Percentiles rank a stretch among this genome's conserved stretches.
Evolutionary conservation across 2,113 vertebrate genomes (phyloP).

Genomic region (Macquaria australasica): DNA sequence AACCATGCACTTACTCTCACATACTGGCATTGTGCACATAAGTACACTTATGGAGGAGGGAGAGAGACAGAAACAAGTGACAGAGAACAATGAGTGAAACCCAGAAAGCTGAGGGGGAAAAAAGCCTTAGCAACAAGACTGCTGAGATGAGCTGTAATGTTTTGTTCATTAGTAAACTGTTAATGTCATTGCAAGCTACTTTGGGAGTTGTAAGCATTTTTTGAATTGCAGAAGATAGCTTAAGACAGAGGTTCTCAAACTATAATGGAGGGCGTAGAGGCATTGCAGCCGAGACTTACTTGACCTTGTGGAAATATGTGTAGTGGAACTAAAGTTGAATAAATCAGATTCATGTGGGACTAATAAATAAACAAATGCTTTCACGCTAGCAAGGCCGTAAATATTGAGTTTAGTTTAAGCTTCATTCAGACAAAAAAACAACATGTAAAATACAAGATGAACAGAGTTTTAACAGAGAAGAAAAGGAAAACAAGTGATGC

Average conservation of each 20-base stretch:
- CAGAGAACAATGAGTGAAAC: not conserved
- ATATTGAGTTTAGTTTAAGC: not conserved
- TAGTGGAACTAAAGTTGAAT: conserved; percentile 14
- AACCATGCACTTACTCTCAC: not conserved
- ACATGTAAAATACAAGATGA: not conserved
- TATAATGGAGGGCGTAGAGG: not conserved
- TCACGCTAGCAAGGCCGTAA: not conserved
- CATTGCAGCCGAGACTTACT: not conserved
- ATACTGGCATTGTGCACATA: not conserved
- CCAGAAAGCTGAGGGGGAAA: not conserved
- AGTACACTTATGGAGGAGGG: not conserved
- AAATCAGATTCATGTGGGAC: conserved; percentile 17
- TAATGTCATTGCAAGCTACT: not conserved
- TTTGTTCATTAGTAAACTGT: conserved; percentile 4
- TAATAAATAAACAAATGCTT: conserved; percentile 21
- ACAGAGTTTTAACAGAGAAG: not conserved
- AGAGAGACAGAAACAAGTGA: not conserved
- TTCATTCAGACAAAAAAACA: not conserved
- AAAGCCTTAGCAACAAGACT: not conserved
- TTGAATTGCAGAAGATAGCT: conserved; percentile 5
- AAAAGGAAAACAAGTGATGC: not conserved
- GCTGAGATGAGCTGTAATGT: not conserved
- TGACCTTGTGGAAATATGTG: conserved; percentile 23
- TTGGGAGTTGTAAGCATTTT: not conserved
- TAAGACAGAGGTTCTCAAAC: conserved; percentile 7